phyloP scores from a whole-genome alignment of 1,140 invertebrate genomes.

The Drosophila parabipectinata region DNA sequence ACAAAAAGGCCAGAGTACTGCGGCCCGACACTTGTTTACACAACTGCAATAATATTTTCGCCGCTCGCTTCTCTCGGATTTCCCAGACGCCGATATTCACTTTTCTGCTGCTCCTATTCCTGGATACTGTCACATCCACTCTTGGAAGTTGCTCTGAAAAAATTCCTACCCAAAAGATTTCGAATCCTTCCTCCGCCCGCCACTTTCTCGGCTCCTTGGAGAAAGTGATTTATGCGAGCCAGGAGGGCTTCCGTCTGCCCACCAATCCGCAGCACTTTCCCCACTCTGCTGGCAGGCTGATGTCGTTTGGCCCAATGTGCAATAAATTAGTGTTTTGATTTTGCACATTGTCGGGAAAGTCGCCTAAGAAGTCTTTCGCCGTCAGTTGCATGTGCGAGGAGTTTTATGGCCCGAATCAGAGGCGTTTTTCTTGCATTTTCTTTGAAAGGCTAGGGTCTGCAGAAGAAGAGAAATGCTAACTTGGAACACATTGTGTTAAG shows the following conservation, averaged over 20 bases:
- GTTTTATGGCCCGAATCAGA: constrained; percentile 60
- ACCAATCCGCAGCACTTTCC: constrained; percentile 11
- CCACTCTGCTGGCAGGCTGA: constrained; percentile 27
- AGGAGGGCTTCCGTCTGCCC: not conserved
- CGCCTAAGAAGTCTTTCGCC: constrained; percentile 62
- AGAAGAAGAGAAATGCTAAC: constrained; percentile 3
- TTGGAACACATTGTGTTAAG: constrained; percentile 30
- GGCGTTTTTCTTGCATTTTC: constrained; percentile 53
- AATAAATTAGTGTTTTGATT: constrained; percentile 82
- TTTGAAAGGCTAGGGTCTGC: constrained; percentile 58
- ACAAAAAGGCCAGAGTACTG: constrained; percentile 11
- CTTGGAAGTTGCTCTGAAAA: not conserved
- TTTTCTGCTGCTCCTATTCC: constrained; percentile 42
- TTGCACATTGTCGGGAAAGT: constrained; percentile 60
- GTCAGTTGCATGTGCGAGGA: constrained; percentile 66
- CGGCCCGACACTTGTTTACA: constrained; percentile 67
- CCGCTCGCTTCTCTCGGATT: constrained; percentile 46
- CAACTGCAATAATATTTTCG: constrained; percentile 81
- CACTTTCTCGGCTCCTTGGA: constrained; percentile 16
- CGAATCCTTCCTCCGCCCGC: constrained; percentile 14
- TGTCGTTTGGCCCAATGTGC: constrained; percentile 73
- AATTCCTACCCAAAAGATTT: not conserved
- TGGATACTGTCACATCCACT: not conserved
- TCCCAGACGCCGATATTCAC: constrained; percentile 46
- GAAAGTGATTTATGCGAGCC: constrained; percentile 75